A percentile compares a stretch with the other conserved stretches of the same genome.
phyloP scores from a whole-genome alignment of 1,140 invertebrate species.

The Tetramorium parvispinum region DNA sequence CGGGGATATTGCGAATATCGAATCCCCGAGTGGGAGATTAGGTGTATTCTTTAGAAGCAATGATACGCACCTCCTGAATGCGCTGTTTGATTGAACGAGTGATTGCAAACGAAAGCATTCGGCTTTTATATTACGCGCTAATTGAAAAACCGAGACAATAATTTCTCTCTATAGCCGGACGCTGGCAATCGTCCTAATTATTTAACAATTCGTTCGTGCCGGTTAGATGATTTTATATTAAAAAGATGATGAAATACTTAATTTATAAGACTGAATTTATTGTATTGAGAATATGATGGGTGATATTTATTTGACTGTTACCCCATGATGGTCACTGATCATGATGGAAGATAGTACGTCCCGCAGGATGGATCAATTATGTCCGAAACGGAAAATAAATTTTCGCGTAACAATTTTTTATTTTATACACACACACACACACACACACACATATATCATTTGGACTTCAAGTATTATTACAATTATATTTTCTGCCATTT shows the following conservation, averaged over 20 bases:
- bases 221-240: too few relatives aligned
- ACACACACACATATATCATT: too few relatives aligned
- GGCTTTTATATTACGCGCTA: slow-evolving; percentile 11
- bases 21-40: slow-evolving; percentile 31
- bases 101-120: background rate
- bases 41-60: slow-evolving; percentile 22
- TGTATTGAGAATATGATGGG: too few relatives aligned
- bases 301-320: too few relatives aligned
- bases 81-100: slow-evolving; percentile 13
- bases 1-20: slow-evolving; percentile 27
- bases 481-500: background rate
- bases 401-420: background rate
- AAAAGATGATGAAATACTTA: too few relatives aligned
- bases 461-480: too few relatives aligned
- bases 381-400: background rate
- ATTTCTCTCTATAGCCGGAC: background rate
- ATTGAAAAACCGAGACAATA: slow-evolving; percentile 30
- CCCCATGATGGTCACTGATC: too few relatives aligned
- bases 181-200: background rate
- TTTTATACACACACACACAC: too few relatives aligned
- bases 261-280: too few relatives aligned
- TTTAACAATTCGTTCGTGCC: too few relatives aligned
- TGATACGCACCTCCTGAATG: slow-evolving; percentile 10
- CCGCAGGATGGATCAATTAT: background rate
- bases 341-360: background rate